Percentiles rank a stretch among this genome's conserved stretches.
These are phyloP conservation scores for Esperia sulphurella DNA, from an alignment of 2,888 invertebrate genomes.

Conservation along the genomic window DNA sequence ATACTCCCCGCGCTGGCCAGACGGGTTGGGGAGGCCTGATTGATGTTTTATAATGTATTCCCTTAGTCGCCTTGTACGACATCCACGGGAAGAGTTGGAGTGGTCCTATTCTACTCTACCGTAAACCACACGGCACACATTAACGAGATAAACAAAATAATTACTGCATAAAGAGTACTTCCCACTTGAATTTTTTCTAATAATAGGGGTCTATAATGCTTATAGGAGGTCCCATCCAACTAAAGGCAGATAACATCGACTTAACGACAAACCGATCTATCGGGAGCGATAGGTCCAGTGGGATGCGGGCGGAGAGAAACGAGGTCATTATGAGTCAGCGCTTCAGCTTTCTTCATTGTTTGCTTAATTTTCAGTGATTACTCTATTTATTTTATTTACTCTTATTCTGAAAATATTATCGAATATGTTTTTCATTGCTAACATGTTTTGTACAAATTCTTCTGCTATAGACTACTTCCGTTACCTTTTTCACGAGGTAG, in stretches of 20 bases:
- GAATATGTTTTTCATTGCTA: no score
- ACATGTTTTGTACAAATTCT: no score
- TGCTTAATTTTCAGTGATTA: constrained; percentile 2
- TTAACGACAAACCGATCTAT: constrained; percentile 1
- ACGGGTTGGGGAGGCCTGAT: no score
- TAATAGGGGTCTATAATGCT: background rate
- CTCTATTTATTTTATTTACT: background rate
- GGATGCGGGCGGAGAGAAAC: background rate
- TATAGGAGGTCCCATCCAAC: background rate
- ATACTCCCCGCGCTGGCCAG: no score
- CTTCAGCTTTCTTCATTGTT: constrained; percentile 1
- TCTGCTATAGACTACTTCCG: no score
- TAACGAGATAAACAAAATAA: background rate
- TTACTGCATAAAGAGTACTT: background rate
- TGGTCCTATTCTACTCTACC: no score
- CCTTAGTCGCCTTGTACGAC: no score
- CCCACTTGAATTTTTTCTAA: no score
- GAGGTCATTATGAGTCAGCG: constrained; percentile 8
- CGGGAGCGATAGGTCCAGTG: background rate
- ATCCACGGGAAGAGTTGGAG: no score
- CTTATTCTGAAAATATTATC: background rate
- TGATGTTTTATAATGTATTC: no score
- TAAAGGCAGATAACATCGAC: background rate
- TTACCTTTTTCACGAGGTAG: no score
- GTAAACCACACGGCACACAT: no score